Conservation (phyloP, 2,797 vertebrate genomes). For the Paratrypauchen microcephalus region DNA sequence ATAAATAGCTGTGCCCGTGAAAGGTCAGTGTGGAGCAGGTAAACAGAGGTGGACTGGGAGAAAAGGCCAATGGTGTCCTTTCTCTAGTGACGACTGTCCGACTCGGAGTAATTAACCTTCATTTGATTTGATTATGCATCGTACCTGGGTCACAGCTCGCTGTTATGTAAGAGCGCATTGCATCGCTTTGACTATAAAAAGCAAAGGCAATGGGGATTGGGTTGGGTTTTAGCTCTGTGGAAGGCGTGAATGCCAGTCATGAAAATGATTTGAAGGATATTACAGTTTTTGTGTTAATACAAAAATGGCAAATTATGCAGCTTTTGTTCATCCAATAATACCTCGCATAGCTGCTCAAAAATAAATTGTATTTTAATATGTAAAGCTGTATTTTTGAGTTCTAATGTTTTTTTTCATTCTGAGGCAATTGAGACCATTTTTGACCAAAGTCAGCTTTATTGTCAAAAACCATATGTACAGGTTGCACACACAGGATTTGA, state of each 20-base stretch:
- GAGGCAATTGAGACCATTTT: no score
- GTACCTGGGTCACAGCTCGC: conserved; percentile 1
- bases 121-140: conserved; percentile 29
- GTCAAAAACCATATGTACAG: no score
- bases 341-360: background rate
- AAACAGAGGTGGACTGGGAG: conserved; percentile 3
- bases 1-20: background rate
- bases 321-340: background rate
- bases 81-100: conserved; percentile 8
- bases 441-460: no score
- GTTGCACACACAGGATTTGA: no score
- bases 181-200: conserved; percentile 22
- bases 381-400: background rate
- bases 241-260: background rate
- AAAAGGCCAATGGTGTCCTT: background rate
- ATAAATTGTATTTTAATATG: no score
- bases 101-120: conserved; percentile 31
- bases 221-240: background rate
- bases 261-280: background rate
- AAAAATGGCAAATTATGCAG: background rate
- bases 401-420: background rate
- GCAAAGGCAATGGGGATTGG: background rate
- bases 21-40: conserved; percentile 5
- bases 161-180: conserved; percentile 29
- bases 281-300: background rate